Conservation (phyloP, 1,140 invertebrate genomes). For the Drosophila nigrodunni region DNA sequence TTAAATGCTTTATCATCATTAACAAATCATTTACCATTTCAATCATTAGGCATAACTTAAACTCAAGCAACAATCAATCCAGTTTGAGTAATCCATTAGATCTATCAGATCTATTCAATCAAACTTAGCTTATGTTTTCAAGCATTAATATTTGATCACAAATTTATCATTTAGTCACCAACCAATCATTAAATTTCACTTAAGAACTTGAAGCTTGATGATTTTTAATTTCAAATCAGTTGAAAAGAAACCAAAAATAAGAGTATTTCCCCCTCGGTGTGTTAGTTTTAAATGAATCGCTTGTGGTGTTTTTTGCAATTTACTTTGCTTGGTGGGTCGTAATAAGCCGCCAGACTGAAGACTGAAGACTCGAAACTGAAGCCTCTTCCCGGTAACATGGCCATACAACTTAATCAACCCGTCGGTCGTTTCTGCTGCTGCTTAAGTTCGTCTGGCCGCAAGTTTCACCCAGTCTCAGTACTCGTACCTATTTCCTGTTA, state of each 20-base stretch:
- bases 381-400: constrained; percentile 43
- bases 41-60: too few relatives aligned
- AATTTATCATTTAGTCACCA: too few relatives aligned
- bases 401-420: constrained; percentile 73
- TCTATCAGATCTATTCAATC: too few relatives aligned
- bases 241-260: neutral
- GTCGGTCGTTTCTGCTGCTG: constrained; percentile 39
- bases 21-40: too few relatives aligned
- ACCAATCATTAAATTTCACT: too few relatives aligned
- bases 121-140: too few relatives aligned
- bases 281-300: constrained; percentile 6
- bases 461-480: constrained; percentile 7
- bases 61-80: too few relatives aligned
- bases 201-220: too few relatives aligned
- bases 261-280: constrained; percentile 16
- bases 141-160: too few relatives aligned
- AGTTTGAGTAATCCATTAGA: too few relatives aligned
- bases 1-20: too few relatives aligned
- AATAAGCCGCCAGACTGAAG: constrained; percentile 76
- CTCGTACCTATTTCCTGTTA: too few relatives aligned
- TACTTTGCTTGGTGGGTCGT: constrained; percentile 73
- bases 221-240: neutral
- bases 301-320: constrained; percentile 54
- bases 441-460: constrained; percentile 72
- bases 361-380: constrained; percentile 62